These are phyloP conservation scores for Leguminivora glycinivorella DNA, from an alignment of 1,140 invertebrate species.

Conservation along the genomic window DNA sequence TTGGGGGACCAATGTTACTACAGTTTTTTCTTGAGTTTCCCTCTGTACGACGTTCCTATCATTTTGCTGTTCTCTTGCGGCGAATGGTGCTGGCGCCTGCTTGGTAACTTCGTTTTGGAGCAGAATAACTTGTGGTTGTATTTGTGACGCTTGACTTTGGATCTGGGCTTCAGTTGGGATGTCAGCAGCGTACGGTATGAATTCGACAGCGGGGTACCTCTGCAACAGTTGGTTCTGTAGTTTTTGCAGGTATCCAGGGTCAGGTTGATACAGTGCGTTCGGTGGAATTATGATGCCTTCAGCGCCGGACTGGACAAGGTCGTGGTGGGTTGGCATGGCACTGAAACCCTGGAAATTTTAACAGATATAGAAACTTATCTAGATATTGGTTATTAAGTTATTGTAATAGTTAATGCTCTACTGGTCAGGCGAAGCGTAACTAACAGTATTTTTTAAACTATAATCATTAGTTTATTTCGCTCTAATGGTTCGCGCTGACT, in stretches of 20 bases:
- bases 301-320: conserved; percentile 54
- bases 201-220: conserved; percentile 59
- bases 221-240: conserved; percentile 66
- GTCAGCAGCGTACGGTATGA: conserved; percentile 60
- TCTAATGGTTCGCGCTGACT: too few species aligned
- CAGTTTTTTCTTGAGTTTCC: conserved; percentile 56
- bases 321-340: conserved; percentile 51
- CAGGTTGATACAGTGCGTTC: conserved; percentile 62
- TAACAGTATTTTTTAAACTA: too few species aligned
- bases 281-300: conserved; percentile 64
- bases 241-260: conserved; percentile 67
- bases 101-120: conserved; percentile 70
- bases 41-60: conserved; percentile 56
- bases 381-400: not conserved
- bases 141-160: conserved; percentile 41
- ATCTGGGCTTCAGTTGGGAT: conserved; percentile 33
- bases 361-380: not conserved
- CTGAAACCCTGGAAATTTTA: conserved; percentile 56
- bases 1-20: conserved; percentile 56
- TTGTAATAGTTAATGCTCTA: not conserved
- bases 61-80: conserved; percentile 30
- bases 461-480: too few species aligned
- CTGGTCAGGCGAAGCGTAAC: too few species aligned
- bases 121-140: conserved; percentile 67
- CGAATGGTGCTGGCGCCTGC: conserved; percentile 53